phyloP scores from a whole-genome alignment of 2,113 vertebrate genomes.

The Chauna torquata region DNA sequence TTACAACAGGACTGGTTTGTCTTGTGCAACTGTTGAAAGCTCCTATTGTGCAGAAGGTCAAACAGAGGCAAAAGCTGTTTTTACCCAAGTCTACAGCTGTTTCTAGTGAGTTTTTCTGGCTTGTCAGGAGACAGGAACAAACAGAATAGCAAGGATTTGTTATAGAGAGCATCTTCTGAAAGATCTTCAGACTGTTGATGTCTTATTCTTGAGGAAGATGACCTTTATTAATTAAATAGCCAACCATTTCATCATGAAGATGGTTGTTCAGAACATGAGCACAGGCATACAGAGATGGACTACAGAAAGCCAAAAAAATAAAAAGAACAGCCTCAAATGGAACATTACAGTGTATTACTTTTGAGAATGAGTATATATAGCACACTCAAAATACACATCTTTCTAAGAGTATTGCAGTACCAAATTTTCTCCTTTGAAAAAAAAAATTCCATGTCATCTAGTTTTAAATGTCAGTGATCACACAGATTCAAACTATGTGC shows the following conservation, averaged over 20 bases:
- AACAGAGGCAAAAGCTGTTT: neutral
- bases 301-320: neutral
- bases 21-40: neutral
- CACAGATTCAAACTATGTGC: neutral
- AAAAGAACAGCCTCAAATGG: neutral
- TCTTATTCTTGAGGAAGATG: neutral
- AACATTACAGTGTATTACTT: neutral
- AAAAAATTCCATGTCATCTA: neutral
- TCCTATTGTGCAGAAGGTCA: neutral
- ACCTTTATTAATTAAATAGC: neutral
- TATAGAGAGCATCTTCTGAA: neutral
- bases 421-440: neutral
- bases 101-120: neutral
- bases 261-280: neutral
- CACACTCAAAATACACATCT: neutral
- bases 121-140: neutral
- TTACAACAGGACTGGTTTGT: neutral
- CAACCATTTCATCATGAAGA: neutral
- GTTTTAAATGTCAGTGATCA: neutral
- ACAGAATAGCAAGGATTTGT: neutral
- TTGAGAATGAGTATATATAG: neutral
- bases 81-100: neutral
- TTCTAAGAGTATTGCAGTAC: neutral
- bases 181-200: neutral
- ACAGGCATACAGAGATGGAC: neutral